Base-by-base conservation (phyloP, 2,113 vertebrate species). In the Hassar affinis region DNA sequence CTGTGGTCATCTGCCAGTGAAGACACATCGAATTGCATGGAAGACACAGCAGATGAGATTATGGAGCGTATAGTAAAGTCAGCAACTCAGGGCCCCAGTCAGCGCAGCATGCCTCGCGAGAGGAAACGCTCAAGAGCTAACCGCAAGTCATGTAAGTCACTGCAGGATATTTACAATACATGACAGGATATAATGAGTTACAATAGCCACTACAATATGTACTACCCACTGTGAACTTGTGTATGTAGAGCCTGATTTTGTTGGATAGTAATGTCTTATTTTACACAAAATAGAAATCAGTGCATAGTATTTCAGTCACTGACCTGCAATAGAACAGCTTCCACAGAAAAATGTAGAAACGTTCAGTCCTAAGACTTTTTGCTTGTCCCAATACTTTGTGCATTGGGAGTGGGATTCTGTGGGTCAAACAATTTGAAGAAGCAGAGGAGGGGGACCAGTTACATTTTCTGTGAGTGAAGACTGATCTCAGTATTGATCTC, bases 11-110 rank as follows among this genome's bases (percentile, higher is more conserved):
- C 95, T 82, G 92, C 93, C 79, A 94, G 86, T 0, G 96, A 97
- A 0, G 97, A 99, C 82, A 93, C 95, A 0, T 92, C 96, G 0
- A 96, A 93, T 0, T 94, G 95, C 84, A 95, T 95, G 0, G 97
- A 97, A 2, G 97, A 97, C 0, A 95, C 97, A 0, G 97, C 97
- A 0, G 98, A 99, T 85, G 98, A 98, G 92, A 99, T 99, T 92
- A 99, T 99, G 98, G 97, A 99, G 91, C 96, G 96, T 82, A 99
- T 99, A 0, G 97, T 99, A 4, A 96, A 97, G 89, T 98, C 97
- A 0, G 98, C 97, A 90, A 99, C 97, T 84, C 98, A 98, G 94
- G 96, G 96, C 90, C 97, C 97, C 90, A 94, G 95, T 88, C 96
- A 96, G 90, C 93, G 96, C 88, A 92, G 93, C 0, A 95, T 96